Evolutionary conservation across 2,888 invertebrate species (phyloP), one percentile per base, ranked within the genome.

Genomic region (Eurytoma californica): DNA sequence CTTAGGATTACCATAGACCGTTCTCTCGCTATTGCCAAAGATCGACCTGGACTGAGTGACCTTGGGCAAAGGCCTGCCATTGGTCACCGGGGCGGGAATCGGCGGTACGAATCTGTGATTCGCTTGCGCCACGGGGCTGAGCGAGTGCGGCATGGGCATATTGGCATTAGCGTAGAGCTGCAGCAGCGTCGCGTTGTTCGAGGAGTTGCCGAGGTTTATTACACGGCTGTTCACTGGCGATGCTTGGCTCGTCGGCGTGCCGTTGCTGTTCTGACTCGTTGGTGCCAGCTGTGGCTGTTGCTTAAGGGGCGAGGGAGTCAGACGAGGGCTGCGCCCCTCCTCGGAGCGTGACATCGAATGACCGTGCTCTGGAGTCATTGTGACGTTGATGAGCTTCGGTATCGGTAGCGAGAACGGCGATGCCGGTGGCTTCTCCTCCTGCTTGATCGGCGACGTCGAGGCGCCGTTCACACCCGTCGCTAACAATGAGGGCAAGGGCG

Each of bases 1-100:
- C 86, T 94, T 95, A 0, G 95, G 95, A 88, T 95, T 94, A 0
- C 95, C 94, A 83, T 95, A 95, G 0, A 95, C 93, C 0, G 92
- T 94, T 84, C 92, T 93, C 84, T 94, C 93, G 0, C 92, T 92
- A 84, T 92, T 91, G 0, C 93, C 92, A 88, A 93, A 95, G 66
- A 94, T 93, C 4, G 94, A 94, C 24, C 92, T 93, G 0, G 93
- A 94, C 85, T 94, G 94, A 12, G 92, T 92, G 0, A 93, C 94
- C 87, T 91, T 93, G 13, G 91, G 72, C 85, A 88, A 79, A 84
- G 88, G 74, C 80, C 86, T 84, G 68, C 87, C 87, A 82, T 87
- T 88, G 3, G 86, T 84, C 82, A 51, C 49, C 5, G 16, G 39
- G 1, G 18, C n/a, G 20, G 18, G 12, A 3, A 28, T 20, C n/a